Conservation (phyloP, 1,140 invertebrate species). For the Drepana arcuata region DNA sequence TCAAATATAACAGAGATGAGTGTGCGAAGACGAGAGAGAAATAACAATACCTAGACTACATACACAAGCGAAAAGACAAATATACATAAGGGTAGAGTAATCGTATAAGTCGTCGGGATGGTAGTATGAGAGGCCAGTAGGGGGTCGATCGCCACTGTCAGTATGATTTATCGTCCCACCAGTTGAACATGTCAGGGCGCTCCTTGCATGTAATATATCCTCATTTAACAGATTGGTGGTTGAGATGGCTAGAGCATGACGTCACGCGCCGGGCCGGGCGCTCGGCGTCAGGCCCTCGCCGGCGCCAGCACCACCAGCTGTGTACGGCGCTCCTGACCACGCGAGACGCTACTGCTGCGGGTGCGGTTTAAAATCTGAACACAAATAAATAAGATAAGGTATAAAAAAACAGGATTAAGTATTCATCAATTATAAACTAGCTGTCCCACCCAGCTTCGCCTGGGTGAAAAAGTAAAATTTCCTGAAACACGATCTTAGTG, state of each 20-base stretch:
- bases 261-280: conserved; percentile 29
- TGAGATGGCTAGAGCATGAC: conserved; percentile 44
- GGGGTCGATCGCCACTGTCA: conserved; percentile 1
- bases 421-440: background rate
- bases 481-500: background rate
- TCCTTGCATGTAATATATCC: too few relatives aligned
- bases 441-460: background rate
- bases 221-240: too few relatives aligned
- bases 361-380: conserved; percentile 50
- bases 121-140: background rate
- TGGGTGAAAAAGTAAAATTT: background rate
- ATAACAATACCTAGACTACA: too few relatives aligned
- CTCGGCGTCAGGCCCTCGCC: conserved; percentile 43
- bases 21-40: too few relatives aligned
- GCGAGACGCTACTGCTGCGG: conserved; percentile 37
- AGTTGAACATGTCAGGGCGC: too few relatives aligned
- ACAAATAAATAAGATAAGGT: background rate
- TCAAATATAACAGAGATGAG: too few relatives aligned
- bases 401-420: background rate
- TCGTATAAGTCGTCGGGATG: too few relatives aligned
- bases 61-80: too few relatives aligned
- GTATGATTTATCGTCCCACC: conserved; percentile 1
- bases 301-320: conserved; percentile 45
- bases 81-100: too few relatives aligned
- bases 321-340: conserved; percentile 31